Conservation (phyloP, 2,797 vertebrate species). For the Centropyge bicolor region DNA sequence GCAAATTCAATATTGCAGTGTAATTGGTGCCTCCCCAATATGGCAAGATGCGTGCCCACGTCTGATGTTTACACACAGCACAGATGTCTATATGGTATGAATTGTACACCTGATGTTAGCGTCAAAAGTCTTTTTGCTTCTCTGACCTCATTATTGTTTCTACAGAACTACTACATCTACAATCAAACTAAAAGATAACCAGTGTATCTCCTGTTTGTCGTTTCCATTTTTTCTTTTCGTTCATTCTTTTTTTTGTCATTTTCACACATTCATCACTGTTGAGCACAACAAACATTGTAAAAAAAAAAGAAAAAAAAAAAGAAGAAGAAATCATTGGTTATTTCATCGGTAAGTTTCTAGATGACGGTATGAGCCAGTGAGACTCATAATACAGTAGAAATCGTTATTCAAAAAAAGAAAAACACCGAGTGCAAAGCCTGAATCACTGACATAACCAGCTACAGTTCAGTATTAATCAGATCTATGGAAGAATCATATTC, state of each 20-base stretch:
- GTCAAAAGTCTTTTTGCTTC: slow-evolving; percentile 24
- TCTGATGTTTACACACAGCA: slow-evolving; percentile 24
- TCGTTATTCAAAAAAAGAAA: slow-evolving; percentile 38
- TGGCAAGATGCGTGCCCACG: background rate
- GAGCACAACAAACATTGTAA: slow-evolving; percentile 56
- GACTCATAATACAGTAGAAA: slow-evolving; percentile 53
- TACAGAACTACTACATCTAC: slow-evolving; percentile 58
- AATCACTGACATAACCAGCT: slow-evolving; percentile 68
- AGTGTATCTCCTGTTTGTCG: slow-evolving; percentile 16
- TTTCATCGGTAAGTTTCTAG: slow-evolving; percentile 48
- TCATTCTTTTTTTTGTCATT: slow-evolving; percentile 58
- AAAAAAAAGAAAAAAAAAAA: too few relatives aligned
- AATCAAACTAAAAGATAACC: slow-evolving; percentile 58
- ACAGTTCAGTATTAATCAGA: slow-evolving; percentile 60
- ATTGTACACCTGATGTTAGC: slow-evolving; percentile 35
- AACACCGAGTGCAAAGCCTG: slow-evolving; percentile 65
- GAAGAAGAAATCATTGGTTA: slow-evolving; percentile 41
- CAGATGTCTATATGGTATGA: slow-evolving; percentile 30
- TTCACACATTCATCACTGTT: slow-evolving; percentile 70
- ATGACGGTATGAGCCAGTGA: slow-evolving; percentile 37
- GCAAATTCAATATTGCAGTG: slow-evolving; percentile 50
- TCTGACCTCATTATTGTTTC: slow-evolving; percentile 40
- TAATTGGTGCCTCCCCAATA: slow-evolving; percentile 20
- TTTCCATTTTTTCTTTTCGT: slow-evolving; percentile 39
- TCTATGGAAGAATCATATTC: slow-evolving; percentile 69